Conservation (phyloP, 2,888 invertebrate species). For the Rhagium mordax region DNA sequence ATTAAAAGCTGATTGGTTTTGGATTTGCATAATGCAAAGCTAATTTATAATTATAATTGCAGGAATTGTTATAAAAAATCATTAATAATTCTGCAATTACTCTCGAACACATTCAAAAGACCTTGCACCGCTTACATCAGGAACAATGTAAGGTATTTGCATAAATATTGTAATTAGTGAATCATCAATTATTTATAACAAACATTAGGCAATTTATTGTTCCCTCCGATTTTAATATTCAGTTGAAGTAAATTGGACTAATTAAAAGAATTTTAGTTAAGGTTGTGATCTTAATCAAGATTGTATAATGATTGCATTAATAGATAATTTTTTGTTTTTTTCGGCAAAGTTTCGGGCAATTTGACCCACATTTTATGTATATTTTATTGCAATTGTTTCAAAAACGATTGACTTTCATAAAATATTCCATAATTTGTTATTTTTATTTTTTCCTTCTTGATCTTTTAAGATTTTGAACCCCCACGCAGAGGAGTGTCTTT, state of each 20-base stretch:
- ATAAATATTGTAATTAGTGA: slow-evolving; percentile 30
- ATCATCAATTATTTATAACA: slow-evolving; percentile 26
- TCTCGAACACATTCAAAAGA: slow-evolving; percentile 34
- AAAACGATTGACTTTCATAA: too few species aligned
- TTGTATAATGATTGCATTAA: neutral
- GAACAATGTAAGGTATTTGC: slow-evolving; percentile 31
- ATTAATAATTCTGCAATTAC: slow-evolving; percentile 23
- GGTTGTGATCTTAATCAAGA: neutral
- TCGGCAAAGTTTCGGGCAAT: neutral
- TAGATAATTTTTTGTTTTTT: neutral
- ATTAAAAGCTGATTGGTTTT: neutral
- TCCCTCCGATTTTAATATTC: neutral
- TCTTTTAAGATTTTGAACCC: too few species aligned
- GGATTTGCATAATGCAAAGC: neutral
- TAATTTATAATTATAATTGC: slow-evolving; percentile 5
- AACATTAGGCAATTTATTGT: neutral
- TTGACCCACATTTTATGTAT: too few species aligned
- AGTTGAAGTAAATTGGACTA: neutral
- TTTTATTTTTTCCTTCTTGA: too few species aligned
- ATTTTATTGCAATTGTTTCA: too few species aligned
- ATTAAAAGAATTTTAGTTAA: neutral
- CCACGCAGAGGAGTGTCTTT: too few species aligned
- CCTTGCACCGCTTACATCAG: slow-evolving; percentile 41
- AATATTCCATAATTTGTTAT: too few species aligned
- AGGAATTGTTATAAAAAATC: slow-evolving; percentile 6